phyloP scores from a whole-genome alignment of 2,797 vertebrate genomes.

The Cyclura pinguis region DNA sequence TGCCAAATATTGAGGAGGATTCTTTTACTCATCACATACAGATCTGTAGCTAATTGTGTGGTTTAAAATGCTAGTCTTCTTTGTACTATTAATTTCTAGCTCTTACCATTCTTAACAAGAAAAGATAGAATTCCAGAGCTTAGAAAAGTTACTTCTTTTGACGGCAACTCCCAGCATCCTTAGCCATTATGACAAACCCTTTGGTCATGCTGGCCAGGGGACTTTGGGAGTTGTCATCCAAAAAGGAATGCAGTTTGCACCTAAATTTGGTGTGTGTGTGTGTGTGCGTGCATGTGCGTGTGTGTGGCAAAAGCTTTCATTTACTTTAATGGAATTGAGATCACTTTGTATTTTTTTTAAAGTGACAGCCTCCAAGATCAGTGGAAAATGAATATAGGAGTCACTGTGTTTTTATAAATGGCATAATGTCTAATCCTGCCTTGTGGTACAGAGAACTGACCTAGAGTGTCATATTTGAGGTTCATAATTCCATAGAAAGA shows the following conservation, averaged over 20 bases:
- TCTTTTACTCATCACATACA: neutral
- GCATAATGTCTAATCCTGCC: neutral
- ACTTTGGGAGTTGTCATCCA: neutral
- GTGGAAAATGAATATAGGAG: neutral
- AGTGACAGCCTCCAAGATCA: neutral
- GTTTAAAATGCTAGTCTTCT: neutral
- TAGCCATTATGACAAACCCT: neutral
- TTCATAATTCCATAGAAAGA: neutral
- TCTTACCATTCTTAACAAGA: neutral
- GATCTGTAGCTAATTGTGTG: neutral
- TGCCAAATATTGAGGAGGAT: neutral
- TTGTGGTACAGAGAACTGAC: neutral
- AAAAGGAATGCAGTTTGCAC: neutral
- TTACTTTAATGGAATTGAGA: neutral
- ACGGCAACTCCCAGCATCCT: too few relatives aligned
- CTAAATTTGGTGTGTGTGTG: neutral
- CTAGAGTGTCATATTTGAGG: neutral
- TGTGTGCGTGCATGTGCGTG: too few relatives aligned
- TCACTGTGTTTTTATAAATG: neutral
- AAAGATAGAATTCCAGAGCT: neutral
- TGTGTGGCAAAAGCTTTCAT: neutral
- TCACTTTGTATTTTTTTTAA: neutral
- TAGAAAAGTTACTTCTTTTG: neutral
- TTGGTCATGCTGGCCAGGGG: neutral
- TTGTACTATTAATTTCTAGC: neutral